Evolutionary conservation across 2,888 invertebrate genomes (phyloP), one percentile per base, ranked within the genome.

Genomic region (Lithophane leautieri): DNA sequence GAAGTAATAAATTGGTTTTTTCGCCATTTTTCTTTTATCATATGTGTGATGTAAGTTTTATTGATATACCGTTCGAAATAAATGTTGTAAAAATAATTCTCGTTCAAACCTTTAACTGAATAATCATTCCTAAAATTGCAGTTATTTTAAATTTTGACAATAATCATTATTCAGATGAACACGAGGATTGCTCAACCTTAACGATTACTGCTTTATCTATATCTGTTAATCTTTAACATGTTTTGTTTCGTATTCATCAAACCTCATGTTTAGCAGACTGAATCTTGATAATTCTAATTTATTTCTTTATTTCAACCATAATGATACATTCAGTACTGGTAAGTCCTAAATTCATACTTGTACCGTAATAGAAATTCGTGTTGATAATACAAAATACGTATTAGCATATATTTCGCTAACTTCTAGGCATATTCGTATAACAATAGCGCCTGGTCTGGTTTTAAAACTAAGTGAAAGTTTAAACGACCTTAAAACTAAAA

Each of bases 391-490:
- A 73, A 63, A 61, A 75, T 56, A 54, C 40, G 47, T 40, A 73
- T 81, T 82, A 65, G 28, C 71, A 78, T 73, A 73, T 70, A 77
- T 74, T 79, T 82, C 50, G 25, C 65, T 54, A 22, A 28, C 42
- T 67, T 40, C 60, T 52, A 76, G 60, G 67, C 68, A 70, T 42
- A 71, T 76, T 70, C 50, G 61, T 60, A 75, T 11, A 83, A 85
- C 86, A 83, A 85, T 86, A 78, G 81, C 52, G 47, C 40, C 54
- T 73, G 47, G n/a, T 60, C 75, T 82, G 52, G 60, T 81, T 82
- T 74, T 75, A 67, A 83, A 85, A 68, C 40, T 19, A 70, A 80
- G 85, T 73, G 85, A 84, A 84, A 85, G 85, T 78, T 68, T 40
- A 52, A 11, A 22, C 40, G 74, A 77, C 72, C 77, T 73, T 73